Evolutionary conservation across 2,113 vertebrate genomes (phyloP).

Genomic region (Morone saxatilis): DNA sequence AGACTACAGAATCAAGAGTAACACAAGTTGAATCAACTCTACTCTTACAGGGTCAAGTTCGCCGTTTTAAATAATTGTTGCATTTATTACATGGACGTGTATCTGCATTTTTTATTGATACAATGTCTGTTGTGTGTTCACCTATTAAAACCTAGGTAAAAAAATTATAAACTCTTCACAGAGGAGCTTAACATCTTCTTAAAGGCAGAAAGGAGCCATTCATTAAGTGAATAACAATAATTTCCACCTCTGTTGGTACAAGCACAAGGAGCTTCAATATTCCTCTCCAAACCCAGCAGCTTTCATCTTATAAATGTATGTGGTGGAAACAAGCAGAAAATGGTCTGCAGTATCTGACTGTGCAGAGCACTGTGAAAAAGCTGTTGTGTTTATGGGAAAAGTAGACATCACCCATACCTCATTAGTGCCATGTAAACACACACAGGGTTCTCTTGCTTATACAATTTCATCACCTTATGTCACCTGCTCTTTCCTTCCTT

Average conservation of each 20-base stretch:
- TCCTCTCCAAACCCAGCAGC: conserved; percentile 48
- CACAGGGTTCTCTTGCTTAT: conserved; percentile 32
- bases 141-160: not conserved
- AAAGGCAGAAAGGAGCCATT: too few species aligned
- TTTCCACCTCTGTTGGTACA: conserved; percentile 67
- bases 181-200: not conserved
- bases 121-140: not conserved
- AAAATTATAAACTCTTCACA: not conserved
- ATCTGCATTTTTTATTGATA: not conserved
- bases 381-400: conserved; percentile 34
- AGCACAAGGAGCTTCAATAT: conserved; percentile 31
- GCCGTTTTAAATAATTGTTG: too few species aligned
- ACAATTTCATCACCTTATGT: conserved; percentile 47
- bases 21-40: not conserved
- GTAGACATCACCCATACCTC: conserved; percentile 22
- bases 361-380: conserved; percentile 31
- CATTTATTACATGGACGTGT: too few species aligned
- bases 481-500: conserved; percentile 31
- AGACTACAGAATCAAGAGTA: not conserved
- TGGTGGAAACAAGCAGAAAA: conserved; percentile 30
- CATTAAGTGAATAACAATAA: conserved; percentile 66
- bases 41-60: too few species aligned
- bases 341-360: conserved; percentile 11
- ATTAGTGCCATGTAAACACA: conserved; percentile 53
- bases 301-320: conserved; percentile 63